Conservation (phyloP, 2,113 vertebrate genomes). For the Elephas maximus region DNA sequence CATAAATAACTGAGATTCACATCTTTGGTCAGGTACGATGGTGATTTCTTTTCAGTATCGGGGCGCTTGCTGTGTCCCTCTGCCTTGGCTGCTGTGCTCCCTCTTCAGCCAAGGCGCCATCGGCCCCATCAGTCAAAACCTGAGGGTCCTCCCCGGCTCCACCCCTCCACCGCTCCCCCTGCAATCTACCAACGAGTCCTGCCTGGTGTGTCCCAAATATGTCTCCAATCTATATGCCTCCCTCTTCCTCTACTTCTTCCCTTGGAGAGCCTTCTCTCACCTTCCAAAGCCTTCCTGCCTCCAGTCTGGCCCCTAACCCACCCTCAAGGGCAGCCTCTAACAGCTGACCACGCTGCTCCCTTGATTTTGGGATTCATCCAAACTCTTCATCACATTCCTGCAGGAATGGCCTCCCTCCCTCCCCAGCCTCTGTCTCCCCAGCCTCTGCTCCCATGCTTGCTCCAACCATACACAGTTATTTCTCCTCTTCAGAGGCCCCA, state of each 20-base stretch:
- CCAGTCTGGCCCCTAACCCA: not conserved
- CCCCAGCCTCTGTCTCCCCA: not conserved
- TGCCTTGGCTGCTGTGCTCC: rapidly evolving
- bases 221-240: not conserved
- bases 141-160: not conserved
- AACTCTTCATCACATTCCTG: not conserved
- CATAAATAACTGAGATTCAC: not conserved
- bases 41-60: not conserved
- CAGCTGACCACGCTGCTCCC: too few species aligned
- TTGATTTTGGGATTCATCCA: not conserved
- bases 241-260: not conserved
- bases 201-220: not conserved
- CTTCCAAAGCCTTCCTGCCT: not conserved
- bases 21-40: not conserved
- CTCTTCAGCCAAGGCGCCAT: not conserved
- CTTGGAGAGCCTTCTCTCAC: not conserved
- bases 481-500: not conserved
- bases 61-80: not conserved
- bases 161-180: not conserved
- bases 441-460: not conserved
- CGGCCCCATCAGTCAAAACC: not conserved
- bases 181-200: not conserved
- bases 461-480: not conserved
- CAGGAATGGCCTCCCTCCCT: not conserved
- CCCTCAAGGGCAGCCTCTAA: not conserved